Percentiles rank a stretch among this genome's conserved stretches.
Evolutionary conservation across 1,140 invertebrate species (phyloP).

Genomic region (Cyphomyrmex costatus): DNA sequence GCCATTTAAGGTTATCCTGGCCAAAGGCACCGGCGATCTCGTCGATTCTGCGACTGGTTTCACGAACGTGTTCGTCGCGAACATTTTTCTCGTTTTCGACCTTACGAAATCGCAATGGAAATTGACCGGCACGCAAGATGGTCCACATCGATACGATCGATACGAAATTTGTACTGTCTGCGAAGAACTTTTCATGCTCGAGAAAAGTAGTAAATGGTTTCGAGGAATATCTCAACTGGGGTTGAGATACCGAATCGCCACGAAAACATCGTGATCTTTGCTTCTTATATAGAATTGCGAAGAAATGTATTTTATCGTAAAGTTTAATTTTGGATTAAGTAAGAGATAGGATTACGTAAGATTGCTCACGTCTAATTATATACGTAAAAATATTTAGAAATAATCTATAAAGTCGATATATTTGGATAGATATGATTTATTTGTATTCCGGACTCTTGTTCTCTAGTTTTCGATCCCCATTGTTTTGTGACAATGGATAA

Average conservation of each 20-base stretch:
- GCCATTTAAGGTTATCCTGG: conserved; percentile 83
- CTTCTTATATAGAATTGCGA: not conserved
- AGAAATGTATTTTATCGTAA: not conserved
- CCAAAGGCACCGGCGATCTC: conserved; percentile 78
- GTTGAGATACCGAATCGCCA: not conserved
- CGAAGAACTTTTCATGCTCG: not conserved
- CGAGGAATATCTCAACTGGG: not conserved
- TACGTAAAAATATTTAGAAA: not conserved
- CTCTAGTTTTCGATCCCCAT: not conserved
- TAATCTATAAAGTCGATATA: not conserved
- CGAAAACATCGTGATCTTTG: not conserved
- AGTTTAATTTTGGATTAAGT: not conserved
- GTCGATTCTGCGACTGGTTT: conserved; percentile 84
- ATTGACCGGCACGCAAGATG: conserved; percentile 12
- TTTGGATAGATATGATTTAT: not conserved
- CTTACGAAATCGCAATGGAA: conserved; percentile 63
- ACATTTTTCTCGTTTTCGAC: conserved; percentile 66
- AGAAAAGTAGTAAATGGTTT: not conserved
- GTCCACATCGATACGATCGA: conserved; percentile 45
- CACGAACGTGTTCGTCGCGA: conserved; percentile 73
- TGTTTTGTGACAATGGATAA: not conserved
- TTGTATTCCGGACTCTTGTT: not conserved
- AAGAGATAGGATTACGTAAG: not conserved
- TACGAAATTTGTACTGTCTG: not conserved
- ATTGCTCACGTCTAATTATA: not conserved